These are phyloP conservation scores for Macrotrachela quadricornifera DNA, from an alignment of 1,140 invertebrate genomes.

Conservation along the genomic window DNA sequence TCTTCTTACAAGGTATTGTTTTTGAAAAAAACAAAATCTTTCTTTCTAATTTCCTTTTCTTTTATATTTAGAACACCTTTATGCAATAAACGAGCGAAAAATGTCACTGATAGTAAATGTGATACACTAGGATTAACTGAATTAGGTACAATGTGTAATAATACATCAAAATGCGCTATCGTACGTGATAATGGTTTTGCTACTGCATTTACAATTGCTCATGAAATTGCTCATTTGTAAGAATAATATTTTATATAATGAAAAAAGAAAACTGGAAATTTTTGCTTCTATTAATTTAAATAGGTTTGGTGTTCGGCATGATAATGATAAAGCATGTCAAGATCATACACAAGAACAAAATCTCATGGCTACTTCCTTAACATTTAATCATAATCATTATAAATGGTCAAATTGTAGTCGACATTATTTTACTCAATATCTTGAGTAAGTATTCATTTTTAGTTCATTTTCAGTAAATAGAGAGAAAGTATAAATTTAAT, in stretches of 20 bases:
- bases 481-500: no score
- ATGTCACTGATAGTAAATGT: conserved; percentile 49
- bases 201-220: conserved; percentile 73
- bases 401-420: no score
- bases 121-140: conserved; percentile 67
- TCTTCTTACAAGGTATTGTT: conserved; percentile 50
- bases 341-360: no score
- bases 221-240: conserved; percentile 55
- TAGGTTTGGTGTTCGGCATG: no score
- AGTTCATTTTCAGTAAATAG: no score
- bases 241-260: no score
- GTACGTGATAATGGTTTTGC: conserved; percentile 76
- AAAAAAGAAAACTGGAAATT: conserved; percentile 39
- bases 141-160: conserved; percentile 69
- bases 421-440: no score
- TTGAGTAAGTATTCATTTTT: no score
- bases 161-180: conserved; percentile 60
- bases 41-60: background rate
- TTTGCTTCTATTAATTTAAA: no score
- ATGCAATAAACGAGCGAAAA: conserved; percentile 43
- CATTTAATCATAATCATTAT: no score
- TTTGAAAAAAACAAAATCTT: background rate
- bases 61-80: background rate
- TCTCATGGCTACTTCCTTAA: no score
- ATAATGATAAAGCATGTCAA: no score